Evolutionary conservation across 2,888 invertebrate species (phyloP).

Genomic region (Volucella zonaria): DNA sequence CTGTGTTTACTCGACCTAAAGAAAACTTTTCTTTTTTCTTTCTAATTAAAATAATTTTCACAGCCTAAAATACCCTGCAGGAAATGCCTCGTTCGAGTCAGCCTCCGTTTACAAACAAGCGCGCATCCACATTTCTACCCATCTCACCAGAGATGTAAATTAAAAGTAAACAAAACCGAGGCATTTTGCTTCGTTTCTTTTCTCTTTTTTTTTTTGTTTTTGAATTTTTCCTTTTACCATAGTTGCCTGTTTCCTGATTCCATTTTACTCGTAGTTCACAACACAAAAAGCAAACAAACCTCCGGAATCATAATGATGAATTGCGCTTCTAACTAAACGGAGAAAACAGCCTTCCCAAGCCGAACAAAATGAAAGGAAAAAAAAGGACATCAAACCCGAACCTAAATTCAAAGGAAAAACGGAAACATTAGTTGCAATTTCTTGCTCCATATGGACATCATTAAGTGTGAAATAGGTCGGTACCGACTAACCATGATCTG

Average conservation of each 20-base stretch:
- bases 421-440: constrained; percentile 31
- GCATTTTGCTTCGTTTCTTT: background rate
- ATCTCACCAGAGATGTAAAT: constrained; percentile 22
- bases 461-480: constrained; percentile 54
- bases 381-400: too few relatives aligned
- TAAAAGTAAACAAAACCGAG: constrained; percentile 50
- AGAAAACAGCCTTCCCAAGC: background rate
- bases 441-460: constrained; percentile 24
- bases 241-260: too few relatives aligned
- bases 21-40: constrained; percentile 7
- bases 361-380: background rate
- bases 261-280: constrained; percentile 2
- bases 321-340: constrained; percentile 11
- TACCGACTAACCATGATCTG: background rate
- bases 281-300: constrained; percentile 31
- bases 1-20: constrained; percentile 17
- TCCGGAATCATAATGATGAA: constrained; percentile 23
- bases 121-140: background rate
- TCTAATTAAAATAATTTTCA: constrained; percentile 34
- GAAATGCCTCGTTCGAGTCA: background rate
- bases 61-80: constrained; percentile 4
- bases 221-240: background rate
- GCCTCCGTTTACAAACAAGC: background rate
- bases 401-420: background rate
- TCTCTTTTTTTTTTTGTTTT: background rate